phyloP scores from a whole-genome alignment of 2,888 invertebrate species.

The Pseudococcus jackbeardsleyi region DNA sequence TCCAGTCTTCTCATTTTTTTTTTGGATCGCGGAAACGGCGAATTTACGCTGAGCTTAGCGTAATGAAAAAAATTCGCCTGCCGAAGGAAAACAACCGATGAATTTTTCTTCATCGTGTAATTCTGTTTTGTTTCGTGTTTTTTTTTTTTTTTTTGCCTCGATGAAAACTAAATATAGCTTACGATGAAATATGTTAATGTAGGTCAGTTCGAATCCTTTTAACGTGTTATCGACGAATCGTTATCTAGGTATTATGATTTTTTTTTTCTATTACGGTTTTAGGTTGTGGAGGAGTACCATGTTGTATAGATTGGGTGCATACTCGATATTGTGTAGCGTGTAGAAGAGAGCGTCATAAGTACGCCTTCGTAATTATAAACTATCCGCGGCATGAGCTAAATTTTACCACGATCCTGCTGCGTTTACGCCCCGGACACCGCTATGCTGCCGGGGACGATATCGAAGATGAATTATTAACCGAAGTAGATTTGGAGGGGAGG shows the following conservation, averaged over 20 bases:
- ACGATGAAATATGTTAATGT: background rate
- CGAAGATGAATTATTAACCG: conserved; percentile 14
- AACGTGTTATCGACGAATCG: conserved; percentile 26
- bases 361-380: conserved; percentile 18
- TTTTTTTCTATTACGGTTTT: background rate
- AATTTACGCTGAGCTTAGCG: conserved; percentile 1
- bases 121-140: background rate
- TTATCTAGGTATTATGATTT: background rate
- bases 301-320: background rate
- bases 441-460: background rate
- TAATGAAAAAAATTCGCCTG: background rate
- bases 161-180: background rate
- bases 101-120: background rate
- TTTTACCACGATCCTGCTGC: background rate
- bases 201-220: conserved; percentile 29
- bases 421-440: background rate
- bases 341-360: conserved; percentile 28
- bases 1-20: background rate
- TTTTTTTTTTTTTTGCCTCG: background rate
- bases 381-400: background rate
- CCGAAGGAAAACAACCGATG: background rate
- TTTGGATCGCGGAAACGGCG: background rate
- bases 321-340: background rate
- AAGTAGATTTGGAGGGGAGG: background rate
- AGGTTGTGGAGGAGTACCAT: background rate